Evolutionary conservation across 2,888 invertebrate species (phyloP).

Genomic region (Yponomeuta sedellus): DNA sequence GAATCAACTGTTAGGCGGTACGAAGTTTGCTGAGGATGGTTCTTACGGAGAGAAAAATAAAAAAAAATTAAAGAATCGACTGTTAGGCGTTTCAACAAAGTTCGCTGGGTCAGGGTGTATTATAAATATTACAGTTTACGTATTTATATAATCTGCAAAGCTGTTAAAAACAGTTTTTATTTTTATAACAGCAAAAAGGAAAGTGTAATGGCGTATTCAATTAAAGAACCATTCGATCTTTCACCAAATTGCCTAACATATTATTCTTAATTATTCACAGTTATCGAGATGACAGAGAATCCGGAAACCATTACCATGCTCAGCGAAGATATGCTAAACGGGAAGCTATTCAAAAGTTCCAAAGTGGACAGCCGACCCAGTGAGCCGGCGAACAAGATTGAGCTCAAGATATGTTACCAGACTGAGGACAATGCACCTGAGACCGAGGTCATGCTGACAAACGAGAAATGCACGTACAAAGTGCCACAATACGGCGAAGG

Average conservation of each 20-base stretch:
- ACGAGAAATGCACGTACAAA: constrained; percentile 61
- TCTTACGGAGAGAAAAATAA: too few species aligned
- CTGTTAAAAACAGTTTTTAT: too few species aligned
- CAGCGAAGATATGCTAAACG: constrained; percentile 76
- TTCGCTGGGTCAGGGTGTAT: too few species aligned
- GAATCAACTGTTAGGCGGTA: too few species aligned
- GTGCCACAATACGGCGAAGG: constrained; percentile 49
- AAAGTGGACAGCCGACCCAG: constrained; percentile 38
- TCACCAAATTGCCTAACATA: background rate
- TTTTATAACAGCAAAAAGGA: too few species aligned
- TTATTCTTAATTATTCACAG: constrained; percentile 43
- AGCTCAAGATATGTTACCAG: constrained; percentile 60
- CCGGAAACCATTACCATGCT: constrained; percentile 65
- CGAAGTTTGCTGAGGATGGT: too few species aligned
- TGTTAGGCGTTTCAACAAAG: too few species aligned
- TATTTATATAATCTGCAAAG: too few species aligned
- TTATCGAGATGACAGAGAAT: constrained; percentile 80
- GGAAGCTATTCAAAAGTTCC: constrained; percentile 65
- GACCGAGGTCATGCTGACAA: constrained; percentile 55
- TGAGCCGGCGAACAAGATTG: constrained; percentile 44
- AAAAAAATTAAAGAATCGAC: too few species aligned
- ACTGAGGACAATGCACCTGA: constrained; percentile 49
- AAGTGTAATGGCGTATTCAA: too few species aligned
- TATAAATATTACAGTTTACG: too few species aligned
- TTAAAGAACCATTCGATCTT: too few species aligned